phyloP scores from a whole-genome alignment of 2,113 vertebrate species.

The Dicaeum eximium region DNA sequence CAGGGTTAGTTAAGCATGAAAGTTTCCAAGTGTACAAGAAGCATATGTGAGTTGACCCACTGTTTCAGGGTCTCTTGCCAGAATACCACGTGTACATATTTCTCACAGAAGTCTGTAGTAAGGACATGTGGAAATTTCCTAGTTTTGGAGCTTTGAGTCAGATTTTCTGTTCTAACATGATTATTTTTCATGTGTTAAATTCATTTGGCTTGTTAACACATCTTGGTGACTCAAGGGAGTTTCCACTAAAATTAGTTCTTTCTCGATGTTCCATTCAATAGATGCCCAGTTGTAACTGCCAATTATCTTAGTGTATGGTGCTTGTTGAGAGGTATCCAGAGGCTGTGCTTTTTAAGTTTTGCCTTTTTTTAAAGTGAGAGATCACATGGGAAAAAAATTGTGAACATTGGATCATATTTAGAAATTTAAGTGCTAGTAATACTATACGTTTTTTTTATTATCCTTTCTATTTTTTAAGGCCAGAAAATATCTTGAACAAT shows the following conservation, averaged over 20 bases:
- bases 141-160: background rate
- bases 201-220: background rate
- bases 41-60: background rate
- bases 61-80: background rate
- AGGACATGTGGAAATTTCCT: background rate
- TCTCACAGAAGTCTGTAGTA: background rate
- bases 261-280: background rate
- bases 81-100: background rate
- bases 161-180: background rate
- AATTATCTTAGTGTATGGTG: background rate
- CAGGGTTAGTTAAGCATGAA: background rate
- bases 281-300: rapidly evolving
- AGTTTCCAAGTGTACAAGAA: slow-evolving; percentile 5
- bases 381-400: background rate
- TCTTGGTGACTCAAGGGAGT: background rate
- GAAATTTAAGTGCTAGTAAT: background rate
- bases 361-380: background rate
- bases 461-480: background rate
- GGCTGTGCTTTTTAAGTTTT: background rate
- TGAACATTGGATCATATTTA: background rate
- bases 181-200: background rate
- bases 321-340: background rate
- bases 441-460: background rate
- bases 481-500: background rate
- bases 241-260: background rate